Percentiles rank a stretch among this genome's conserved stretches.
Conservation (phyloP, 2,888 invertebrate species). For the Branchellion lobata region DNA sequence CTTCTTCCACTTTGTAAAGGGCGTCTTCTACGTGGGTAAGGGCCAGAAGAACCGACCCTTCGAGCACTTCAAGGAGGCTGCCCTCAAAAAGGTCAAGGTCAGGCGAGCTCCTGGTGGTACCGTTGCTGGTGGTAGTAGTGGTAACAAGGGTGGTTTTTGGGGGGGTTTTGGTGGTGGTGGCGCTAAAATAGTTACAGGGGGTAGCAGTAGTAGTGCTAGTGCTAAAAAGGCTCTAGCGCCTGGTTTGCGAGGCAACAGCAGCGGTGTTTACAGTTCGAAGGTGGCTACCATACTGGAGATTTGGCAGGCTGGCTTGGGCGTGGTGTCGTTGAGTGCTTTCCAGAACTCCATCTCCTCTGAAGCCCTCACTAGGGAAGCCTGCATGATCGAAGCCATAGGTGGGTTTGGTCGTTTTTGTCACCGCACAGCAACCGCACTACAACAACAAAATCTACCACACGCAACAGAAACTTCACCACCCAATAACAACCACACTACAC, state of each 20-base stretch:
- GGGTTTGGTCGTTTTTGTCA: slow-evolving; percentile 43
- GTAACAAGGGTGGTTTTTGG: background rate
- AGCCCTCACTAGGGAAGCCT: slow-evolving; percentile 88
- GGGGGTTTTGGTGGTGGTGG: background rate
- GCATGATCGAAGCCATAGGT: slow-evolving; percentile 85
- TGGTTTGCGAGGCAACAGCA: background rate
- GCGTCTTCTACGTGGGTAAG: slow-evolving; percentile 94
- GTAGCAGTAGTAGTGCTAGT: background rate
- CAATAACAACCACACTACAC: background rate
- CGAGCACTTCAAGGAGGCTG: slow-evolving; percentile 85
- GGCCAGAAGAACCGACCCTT: slow-evolving; percentile 86
- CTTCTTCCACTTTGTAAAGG: slow-evolving; percentile 73
- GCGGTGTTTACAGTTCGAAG: slow-evolving; percentile 67
- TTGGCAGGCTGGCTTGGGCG: slow-evolving; percentile 80
- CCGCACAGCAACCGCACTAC: too few relatives aligned
- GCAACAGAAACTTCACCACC: too few relatives aligned
- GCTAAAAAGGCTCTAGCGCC: background rate
- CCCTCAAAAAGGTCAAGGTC: slow-evolving; percentile 55
- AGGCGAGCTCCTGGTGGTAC: background rate
- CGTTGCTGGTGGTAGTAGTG: background rate
- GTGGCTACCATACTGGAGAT: slow-evolving; percentile 79
- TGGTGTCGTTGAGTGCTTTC: slow-evolving; percentile 85
- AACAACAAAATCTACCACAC: too few relatives aligned
- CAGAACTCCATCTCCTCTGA: slow-evolving; percentile 87
- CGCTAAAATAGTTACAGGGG: too few relatives aligned